Evolutionary conservation across 2,888 invertebrate genomes (phyloP), one percentile per base, ranked within the genome.

Genomic region (Bombyx huttoni): DNA sequence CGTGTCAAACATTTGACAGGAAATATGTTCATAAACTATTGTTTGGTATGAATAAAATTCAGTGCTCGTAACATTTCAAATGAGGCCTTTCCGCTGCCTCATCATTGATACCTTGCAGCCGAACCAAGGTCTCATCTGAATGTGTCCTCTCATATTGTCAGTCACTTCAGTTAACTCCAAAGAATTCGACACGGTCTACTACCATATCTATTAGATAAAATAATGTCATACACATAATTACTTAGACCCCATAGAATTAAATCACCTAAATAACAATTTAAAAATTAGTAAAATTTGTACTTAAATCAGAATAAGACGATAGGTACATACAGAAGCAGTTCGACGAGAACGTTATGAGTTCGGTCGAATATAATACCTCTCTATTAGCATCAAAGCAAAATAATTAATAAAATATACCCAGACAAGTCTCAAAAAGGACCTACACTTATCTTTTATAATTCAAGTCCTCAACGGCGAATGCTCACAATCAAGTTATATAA

Each of bases 281-380:
- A 81, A 79, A 81, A 81, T 81, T 83, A 83, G 80, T 75, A 76
- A 85, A 85, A 86, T 87, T 88, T 88, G 87, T 88, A 88, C 87
- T 87, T 85, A 82, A 81, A 80, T 86, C 84, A 83, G 81, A 82
- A 81, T 79, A 78, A 40, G 8, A 40, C 40, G 7, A 40, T 40
- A 40, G 40, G 72, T 78, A 82, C 75, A 75, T 70, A 71, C 63
- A 73, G 76, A 72, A 76, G 78, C 73, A 67, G 65, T 70, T 68
- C 64, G 64, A 70, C 70, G 66, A 69, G 71, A 62, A 40, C 40
- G 40, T 40, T 40, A 12, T 40, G 40, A 40, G 8, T 40, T 7
- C 65, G 62, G 67, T 60, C 69, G 68, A 72, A 70, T 65, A 72
- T 68, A 65, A 70, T 64, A 57, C 56, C 61, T 64, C 68, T 69